Evolutionary conservation across 2,888 invertebrate species (phyloP), one percentile per base, ranked within the genome.

Genomic region (Keiferia lycopersicella): DNA sequence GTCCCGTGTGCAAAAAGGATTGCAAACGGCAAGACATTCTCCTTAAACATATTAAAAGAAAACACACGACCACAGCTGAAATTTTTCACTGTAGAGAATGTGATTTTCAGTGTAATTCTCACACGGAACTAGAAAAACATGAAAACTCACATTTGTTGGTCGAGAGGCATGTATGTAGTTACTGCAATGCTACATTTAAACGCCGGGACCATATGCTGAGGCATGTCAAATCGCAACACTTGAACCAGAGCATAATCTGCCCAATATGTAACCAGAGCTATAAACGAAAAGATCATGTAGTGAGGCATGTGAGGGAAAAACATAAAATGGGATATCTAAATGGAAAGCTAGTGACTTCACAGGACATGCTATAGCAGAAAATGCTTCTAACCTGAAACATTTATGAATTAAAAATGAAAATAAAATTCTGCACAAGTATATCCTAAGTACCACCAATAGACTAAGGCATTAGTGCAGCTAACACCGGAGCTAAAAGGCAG

Each of bases 151-250:
- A 85, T 20, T 14, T 72, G 0, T 26, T 70, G 0, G 65, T 70
- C 0, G 78, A 78, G 0, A 70, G 78, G 6, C 84, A 86, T 48
- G 4, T 71, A 0, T 87, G 87, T 41, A 69, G 74, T 0, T 77
- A 82, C 6, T 87, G 87, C 62, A 67, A 76, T 0, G 73, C 76
- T 0, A 72, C 75, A 0, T 87, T 85, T 56, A 87, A 86, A 41
- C 66, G 87, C 0, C 66, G 79, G 8, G 87, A 87, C 61, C 87
- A 87, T 39, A 82, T 87, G 83, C 38, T 84, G 0, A 70, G 87
- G 3, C 87, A 87, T 62, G 67, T 83, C 0, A 84, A 83, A 30
- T 80, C 83, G 0, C 77, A 80, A 50, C 87, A 87, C 69, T 67
- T 83, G 16, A 81, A 83, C 2, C 70, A 78, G 30, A 67, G 70